Base-by-base conservation (phyloP, 1,140 invertebrate species). In the Hetaerina americana region DNA sequence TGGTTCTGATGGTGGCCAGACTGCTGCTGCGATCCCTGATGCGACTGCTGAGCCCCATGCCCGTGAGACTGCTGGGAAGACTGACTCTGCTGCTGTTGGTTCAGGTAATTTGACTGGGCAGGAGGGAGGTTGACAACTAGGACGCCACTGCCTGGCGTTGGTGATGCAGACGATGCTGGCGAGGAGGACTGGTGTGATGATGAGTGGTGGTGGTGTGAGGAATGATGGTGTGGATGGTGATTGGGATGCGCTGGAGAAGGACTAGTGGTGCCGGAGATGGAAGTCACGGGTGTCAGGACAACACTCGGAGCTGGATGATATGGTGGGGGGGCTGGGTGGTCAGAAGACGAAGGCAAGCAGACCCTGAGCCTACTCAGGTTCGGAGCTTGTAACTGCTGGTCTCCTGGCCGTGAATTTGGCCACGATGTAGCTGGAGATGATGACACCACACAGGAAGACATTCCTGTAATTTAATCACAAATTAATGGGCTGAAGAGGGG, bases 41-140 rank as follows among this genome's bases (percentile, higher is more conserved):
- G 40, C 15, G 40, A 57, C 24, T 70, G 68, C 66, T 71, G 66
- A n/a, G n/a, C n/a, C n/a, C n/a, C n/a, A n/a, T n/a, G n/a, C n/a
- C n/a, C n/a, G n/a, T n/a, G n/a, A n/a, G n/a, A n/a, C n/a, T 66
- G 22, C n/a, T n/a, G n/a, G n/a, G n/a, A n/a, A n/a, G n/a, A n/a
- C 27, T 71, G 67, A 1, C 77, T 77, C 27, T 79, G 76, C 1
- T 79, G 77, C 26, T 81, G 79, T 15, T 80, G 80, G 74, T 78
- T 82, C 27, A 81, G 76, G 57, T 79, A 74, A 74, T 78, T 79
- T 15, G 71, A 69, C n/a, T 74, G 73, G 5, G 81, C 79, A 57
- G 90, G 90, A 10, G 91, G 90, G n/a, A 92, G 81, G 75, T 90
- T 92, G 0, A 93, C 91, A 0, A 92, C 91, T 0, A 93, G 82